Base-by-base conservation (phyloP, 2,113 vertebrate genomes). In the Sminthopsis crassicaudata region DNA sequence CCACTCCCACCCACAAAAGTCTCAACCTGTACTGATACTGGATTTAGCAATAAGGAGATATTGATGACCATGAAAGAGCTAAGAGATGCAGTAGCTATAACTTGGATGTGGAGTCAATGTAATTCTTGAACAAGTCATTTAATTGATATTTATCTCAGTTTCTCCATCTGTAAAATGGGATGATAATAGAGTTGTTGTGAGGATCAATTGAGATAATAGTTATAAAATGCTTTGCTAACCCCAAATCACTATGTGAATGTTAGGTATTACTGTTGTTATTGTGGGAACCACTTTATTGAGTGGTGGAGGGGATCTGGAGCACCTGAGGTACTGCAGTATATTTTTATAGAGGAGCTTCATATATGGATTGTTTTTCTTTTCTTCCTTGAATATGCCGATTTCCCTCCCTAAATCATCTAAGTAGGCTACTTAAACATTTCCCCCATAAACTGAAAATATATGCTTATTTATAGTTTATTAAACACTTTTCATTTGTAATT, bases 401-500 rank as follows among this genome's bases (percentile, higher is more conserved):
- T 90, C 52, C 57, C 91, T 90, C 52, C 57, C 91, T 95, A 90
- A 30, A 57, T 95, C 94, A 96, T 91, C 51, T 93, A 92, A 96
- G 89, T 89, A 90, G 52, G 22, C 19, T 76, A 36, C 30, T 76
- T 76, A 76, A 76, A n/a, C 12, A 19, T 36, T 76, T 76, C n/a
- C 23, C 16, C 23, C 67, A 23, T 84, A 84, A 30, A 54, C 1
- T 23, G 67, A 55, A 24, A 95, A 50, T 90, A 50, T 93, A 89
- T 89, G 27, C 26, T 53, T 90, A 90, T 1, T 94, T 94, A 91
- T 30, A 92, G n/a, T 30, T 91, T 90, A 46, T 48, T 90, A 93
- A 90, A 84, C 67, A 95, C 48, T 96, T 93, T 91, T 97, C 90
- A 92, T 91, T 88, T 91, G 53, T 93, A 93, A 94, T 1, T 96